Evolutionary conservation across 2,113 vertebrate genomes (phyloP).

Genomic region (Dipodomys ordii): DNA sequence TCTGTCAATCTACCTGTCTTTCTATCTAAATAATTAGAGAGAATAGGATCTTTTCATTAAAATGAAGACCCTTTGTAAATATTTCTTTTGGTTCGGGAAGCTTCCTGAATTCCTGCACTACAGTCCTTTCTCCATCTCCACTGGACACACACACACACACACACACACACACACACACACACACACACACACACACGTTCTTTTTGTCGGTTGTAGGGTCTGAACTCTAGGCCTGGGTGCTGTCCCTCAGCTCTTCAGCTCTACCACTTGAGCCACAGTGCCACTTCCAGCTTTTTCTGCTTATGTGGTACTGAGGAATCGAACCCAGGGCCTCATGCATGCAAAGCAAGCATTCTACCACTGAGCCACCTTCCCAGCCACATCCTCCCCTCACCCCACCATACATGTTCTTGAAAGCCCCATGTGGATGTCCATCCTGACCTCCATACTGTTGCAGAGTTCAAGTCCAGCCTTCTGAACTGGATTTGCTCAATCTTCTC

Average conservation of each 20-base stretch:
- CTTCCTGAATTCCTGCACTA: background rate
- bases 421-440: background rate
- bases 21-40: background rate
- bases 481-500: background rate
- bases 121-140: background rate
- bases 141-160: background rate
- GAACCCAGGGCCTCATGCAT: too few relatives aligned
- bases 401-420: background rate
- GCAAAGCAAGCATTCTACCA: too few relatives aligned
- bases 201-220: too few relatives aligned
- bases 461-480: background rate
- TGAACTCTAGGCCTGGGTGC: too few relatives aligned
- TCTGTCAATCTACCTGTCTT: too few relatives aligned
- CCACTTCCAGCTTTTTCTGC: too few relatives aligned
- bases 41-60: slow-evolving; percentile 1
- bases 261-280: too few relatives aligned
- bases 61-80: background rate
- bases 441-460: background rate
- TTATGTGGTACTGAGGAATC: too few relatives aligned
- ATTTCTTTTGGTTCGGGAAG: slow-evolving; percentile 2
- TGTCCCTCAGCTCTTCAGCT: too few relatives aligned
- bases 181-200: too few relatives aligned
- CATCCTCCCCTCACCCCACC: too few relatives aligned
- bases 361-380: too few relatives aligned
- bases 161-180: background rate